phyloP scores from a whole-genome alignment of 2,888 invertebrate species.

The Blastobasis adustella region DNA sequence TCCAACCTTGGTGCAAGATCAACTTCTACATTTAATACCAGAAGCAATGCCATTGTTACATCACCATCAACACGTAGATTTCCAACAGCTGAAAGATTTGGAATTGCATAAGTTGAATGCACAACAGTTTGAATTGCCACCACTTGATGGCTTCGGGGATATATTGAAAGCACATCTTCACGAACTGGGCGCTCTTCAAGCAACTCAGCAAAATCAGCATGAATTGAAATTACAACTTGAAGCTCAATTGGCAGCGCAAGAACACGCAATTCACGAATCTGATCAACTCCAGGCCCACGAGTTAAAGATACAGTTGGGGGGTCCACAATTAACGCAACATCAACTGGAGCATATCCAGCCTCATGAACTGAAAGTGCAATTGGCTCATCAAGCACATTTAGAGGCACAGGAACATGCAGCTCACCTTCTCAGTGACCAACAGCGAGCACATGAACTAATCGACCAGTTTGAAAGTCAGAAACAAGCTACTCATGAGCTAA shows the following conservation, averaged over 20 bases:
- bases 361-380: conserved; percentile 1
- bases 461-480: not conserved
- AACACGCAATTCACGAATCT: no score
- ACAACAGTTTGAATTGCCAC: not conserved
- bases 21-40: no score
- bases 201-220: no score
- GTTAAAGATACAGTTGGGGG: not conserved
- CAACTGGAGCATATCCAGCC: not conserved
- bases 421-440: conserved; percentile 1
- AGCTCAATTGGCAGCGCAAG: no score
- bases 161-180: no score
- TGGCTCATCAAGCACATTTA: conserved; percentile 3
- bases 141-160: no score
- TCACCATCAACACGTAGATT: conserved; percentile 2
- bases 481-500: not conserved
- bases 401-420: conserved; percentile 1
- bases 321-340: conserved; percentile 1
- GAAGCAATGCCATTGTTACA: no score
- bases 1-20: no score
- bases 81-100: conserved; percentile 18
- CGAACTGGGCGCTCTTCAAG: no score
- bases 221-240: no score
- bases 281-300: no score
- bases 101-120: not conserved
- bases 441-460: not conserved